A percentile compares a stretch with the other conserved stretches of the same genome.
These are phyloP conservation scores for Syncerus caffer DNA, from an alignment of 2,797 vertebrate genomes.

Conservation along the genomic window DNA sequence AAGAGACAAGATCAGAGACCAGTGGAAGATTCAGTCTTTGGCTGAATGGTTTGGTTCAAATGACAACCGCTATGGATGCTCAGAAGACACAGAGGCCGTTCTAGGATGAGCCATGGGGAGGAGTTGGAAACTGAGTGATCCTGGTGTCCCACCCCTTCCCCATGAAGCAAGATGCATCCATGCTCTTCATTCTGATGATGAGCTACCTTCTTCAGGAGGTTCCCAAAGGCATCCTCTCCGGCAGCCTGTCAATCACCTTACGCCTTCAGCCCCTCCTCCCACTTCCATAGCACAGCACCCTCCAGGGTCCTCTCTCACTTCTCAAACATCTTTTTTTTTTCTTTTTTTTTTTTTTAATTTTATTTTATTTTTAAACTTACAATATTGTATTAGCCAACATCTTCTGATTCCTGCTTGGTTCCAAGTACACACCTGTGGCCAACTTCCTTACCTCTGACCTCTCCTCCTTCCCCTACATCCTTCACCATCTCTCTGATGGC, in stretches of 20 bases:
- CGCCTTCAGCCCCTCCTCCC: neutral
- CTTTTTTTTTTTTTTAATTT: too few species aligned
- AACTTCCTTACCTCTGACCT: neutral
- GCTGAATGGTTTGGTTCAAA: neutral
- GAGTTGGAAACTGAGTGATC: neutral
- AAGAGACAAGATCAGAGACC: neutral
- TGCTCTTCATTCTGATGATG: neutral
- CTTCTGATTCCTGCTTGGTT: neutral
- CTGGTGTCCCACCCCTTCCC: fast-evolving
- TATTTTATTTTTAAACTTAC: too few species aligned
- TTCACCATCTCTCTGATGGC: neutral
- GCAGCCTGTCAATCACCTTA: neutral
- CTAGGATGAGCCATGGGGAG: neutral
- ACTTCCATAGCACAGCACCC: neutral
- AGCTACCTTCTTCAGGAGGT: neutral
- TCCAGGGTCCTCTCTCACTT: neutral
- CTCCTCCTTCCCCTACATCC: neutral
- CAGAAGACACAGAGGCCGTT: neutral
- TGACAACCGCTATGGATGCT: neutral
- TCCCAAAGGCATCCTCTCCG: neutral
- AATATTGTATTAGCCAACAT: too few species aligned
- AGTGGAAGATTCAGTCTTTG: neutral
- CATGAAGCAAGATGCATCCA: neutral
- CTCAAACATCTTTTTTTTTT: neutral
- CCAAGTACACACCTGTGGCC: neutral